These are phyloP conservation scores for Beris morrisii DNA, from an alignment of 2,888 invertebrate genomes.

Conservation along the genomic window DNA sequence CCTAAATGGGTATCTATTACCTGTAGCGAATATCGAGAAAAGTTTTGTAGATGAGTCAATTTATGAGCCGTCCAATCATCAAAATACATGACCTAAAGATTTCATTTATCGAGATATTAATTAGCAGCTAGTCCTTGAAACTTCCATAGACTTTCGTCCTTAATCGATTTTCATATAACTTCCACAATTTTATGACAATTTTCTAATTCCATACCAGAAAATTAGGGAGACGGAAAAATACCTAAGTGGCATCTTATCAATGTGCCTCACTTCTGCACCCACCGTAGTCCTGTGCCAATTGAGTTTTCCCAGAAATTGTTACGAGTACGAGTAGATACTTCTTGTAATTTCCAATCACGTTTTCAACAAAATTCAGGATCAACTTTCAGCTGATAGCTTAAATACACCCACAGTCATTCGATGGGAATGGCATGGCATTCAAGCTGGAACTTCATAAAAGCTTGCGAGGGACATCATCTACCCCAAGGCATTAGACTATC, in stretches of 20 bases:
- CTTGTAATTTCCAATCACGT: slow-evolving; percentile 39
- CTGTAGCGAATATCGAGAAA: too few species aligned
- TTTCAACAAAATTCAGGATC: slow-evolving; percentile 28
- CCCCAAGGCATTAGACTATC: too few species aligned
- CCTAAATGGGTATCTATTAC: too few species aligned
- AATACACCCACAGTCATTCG: not conserved
- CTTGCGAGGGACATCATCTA: not conserved
- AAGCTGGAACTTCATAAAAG: slow-evolving; percentile 8
- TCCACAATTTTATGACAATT: not conserved
- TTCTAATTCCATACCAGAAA: slow-evolving; percentile 9
- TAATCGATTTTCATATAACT: too few species aligned
- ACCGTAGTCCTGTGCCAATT: slow-evolving; percentile 13
- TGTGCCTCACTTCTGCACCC: not conserved
- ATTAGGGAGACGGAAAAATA: slow-evolving; percentile 4
- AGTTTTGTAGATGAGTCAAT: too few species aligned
- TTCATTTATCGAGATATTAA: too few species aligned
- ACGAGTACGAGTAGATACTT: slow-evolving; percentile 1
- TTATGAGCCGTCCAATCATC: too few species aligned
- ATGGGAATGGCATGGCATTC: not conserved
- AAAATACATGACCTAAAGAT: too few species aligned
- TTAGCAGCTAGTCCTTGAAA: too few species aligned
- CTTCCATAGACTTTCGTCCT: too few species aligned
- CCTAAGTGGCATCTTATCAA: slow-evolving; percentile 23
- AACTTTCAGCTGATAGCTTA: slow-evolving; percentile 22
- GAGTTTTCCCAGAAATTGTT: slow-evolving; percentile 27